Evolutionary conservation across 2,888 invertebrate genomes (phyloP), one percentile per base, ranked within the genome.

Genomic region (Nasonovia ribisnigri): DNA sequence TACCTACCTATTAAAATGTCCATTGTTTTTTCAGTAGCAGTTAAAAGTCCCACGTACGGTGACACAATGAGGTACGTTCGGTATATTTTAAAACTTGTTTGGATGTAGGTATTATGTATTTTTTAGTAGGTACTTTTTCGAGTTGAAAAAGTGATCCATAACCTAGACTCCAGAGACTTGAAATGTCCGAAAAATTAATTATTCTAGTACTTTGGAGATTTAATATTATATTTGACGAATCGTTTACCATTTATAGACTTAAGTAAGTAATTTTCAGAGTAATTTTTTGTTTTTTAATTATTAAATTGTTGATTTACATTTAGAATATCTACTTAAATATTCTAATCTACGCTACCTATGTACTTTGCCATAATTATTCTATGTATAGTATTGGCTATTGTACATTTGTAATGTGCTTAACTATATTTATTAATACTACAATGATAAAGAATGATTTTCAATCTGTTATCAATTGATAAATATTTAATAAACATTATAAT

Each of bases 81-180:
- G 42, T 29, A 86, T 86, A 86, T 46, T 86, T 86, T 46, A 36
- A 77, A 77, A 77, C 36, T 77, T 77, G 36, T 77, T 77, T 36
- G 36, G 36, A 77, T 77, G 57, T 46, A 46, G 46, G 46, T 57
- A 57, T 57, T 26, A 57, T 57, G 77, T 77, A 77, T 77, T 36
- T 36, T 77, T 77, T 77, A 77, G 77, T 77, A 20, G 77, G 77
- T 77, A 77, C 36, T 77, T 77, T 77, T 77, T 8, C 6, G 77
- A 77, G 77, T 77, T 77, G 77, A 77, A 77, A 67, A 77, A 77
- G 77, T 77, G 77, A 77, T 77, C 36, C 36, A 77, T 77, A 77
- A 77, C 36, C 36, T 77, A 67, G 77, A 77, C 77, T 77, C 77
- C 42, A 36, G 77, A 77, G 77, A 77, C 36, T 77, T 36, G 36